Evolutionary conservation across 1,140 invertebrate species (phyloP).

Genomic region (Mamestra configurata): DNA sequence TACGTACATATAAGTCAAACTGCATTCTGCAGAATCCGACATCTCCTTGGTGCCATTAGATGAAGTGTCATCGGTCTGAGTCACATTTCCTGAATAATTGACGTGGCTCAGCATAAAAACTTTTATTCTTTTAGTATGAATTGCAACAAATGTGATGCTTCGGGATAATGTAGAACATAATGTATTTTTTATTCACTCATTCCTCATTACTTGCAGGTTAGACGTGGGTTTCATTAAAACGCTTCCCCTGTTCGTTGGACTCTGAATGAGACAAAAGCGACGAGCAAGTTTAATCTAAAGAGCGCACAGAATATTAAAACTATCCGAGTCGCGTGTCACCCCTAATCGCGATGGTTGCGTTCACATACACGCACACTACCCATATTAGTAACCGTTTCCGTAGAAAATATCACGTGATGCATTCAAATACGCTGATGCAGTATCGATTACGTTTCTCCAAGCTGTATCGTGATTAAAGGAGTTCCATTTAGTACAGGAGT

Average conservation of each 20-base stretch:
- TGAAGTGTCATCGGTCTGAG: constrained; percentile 40
- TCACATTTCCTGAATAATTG: constrained; percentile 37
- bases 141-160: background rate
- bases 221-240: constrained; percentile 43
- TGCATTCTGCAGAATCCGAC: constrained; percentile 53
- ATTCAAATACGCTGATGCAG: constrained; percentile 34
- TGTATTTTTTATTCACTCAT: constrained; percentile 25
- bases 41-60: constrained; percentile 31
- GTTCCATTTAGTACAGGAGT: constrained; percentile 14
- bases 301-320: constrained; percentile 54
- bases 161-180: constrained; percentile 12
- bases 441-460: background rate
- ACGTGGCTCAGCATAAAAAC: constrained; percentile 23
- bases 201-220: constrained; percentile 31
- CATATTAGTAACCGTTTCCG: constrained; percentile 24
- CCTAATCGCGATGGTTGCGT: constrained; percentile 40
- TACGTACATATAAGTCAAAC: constrained; percentile 27
- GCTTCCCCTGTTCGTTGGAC: constrained; percentile 18
- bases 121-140: constrained; percentile 1
- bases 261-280: constrained; percentile 43
- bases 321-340: constrained; percentile 43
- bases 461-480: constrained; percentile 20
- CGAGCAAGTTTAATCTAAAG: constrained; percentile 51
- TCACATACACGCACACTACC: constrained; percentile 35
- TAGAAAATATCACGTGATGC: constrained; percentile 23